Evolutionary conservation across 2,888 invertebrate genomes (phyloP), one percentile per base, ranked within the genome.

Genomic region (Leptinotarsa rubiginosa): DNA sequence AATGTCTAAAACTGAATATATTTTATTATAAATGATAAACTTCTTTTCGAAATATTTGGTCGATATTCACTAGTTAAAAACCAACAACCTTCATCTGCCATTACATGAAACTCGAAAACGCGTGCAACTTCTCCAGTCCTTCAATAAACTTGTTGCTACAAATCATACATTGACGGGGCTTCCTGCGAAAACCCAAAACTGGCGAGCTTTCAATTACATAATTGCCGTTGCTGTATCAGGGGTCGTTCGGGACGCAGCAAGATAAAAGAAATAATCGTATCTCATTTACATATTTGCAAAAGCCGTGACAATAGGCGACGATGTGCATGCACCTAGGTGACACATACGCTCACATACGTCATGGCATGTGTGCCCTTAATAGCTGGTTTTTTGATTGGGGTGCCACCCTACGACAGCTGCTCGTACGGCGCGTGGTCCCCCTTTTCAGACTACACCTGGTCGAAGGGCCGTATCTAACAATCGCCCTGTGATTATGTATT

Each of bases 331-430:
- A 83, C 72, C 72, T 83, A 84, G 83, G 84, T 83, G 84, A 84
- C 84, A 84, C 84, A 84, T 83, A 84, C 81, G 81, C 81, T 77
- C 77, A 80, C 84, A 81, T 83, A 85, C 85, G 85, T 84, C 85
- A 84, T 82, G 85, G 85, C 85, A 85, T 85, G 85, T 85, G 85
- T 83, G 83, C 83, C 76, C 77, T 77, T 82, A 82, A 83, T 81
- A 82, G 79, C 75, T 75, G 70, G 81, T 80, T 75, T 74, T 74
- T 73, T 76, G 75, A 81, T 62, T 83, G 83, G 86, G 86, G 85
- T 84, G 81, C 80, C 79, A 83, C 85, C 85, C 85, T 82, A 82
- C 81, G 81, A 79, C 86, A 86, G 85, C 86, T 86, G 86, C 82
- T 79, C 72, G 72, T 50, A 70, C 41, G 75, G 74, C 77, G 79